These are phyloP conservation scores for Salticus scenicus DNA, from an alignment of 2,888 invertebrate species.

Conservation along the genomic window DNA sequence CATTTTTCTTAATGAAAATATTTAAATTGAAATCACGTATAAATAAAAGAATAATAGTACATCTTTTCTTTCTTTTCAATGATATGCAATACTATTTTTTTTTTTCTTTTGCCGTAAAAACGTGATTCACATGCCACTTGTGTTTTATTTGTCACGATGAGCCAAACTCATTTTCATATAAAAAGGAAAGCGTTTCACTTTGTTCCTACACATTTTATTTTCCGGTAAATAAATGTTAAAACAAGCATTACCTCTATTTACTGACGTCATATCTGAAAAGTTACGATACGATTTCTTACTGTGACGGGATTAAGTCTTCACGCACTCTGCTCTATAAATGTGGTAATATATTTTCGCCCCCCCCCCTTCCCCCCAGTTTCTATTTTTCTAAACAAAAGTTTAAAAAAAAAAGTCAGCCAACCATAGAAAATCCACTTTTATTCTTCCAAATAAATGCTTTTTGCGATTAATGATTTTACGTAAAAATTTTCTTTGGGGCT, in stretches of 20 bases:
- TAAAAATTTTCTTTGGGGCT: neutral
- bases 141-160: neutral
- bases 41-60: no score
- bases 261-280: neutral
- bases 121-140: neutral
- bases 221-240: constrained; percentile 1
- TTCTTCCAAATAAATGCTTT: neutral
- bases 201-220: neutral
- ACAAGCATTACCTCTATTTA: neutral
- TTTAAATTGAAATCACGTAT: no score
- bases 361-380: neutral
- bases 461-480: neutral
- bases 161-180: neutral
- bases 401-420: neutral
- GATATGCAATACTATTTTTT: no score
- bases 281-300: neutral
- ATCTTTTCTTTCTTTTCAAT: no score
- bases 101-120: no score
- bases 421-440: neutral
- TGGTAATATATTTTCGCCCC: no score
- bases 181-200: neutral
- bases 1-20: no score
- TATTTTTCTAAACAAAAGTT: neutral
- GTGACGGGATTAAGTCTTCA: neutral
- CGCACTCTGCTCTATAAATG: neutral